Base-by-base conservation (phyloP, 2,797 vertebrate genomes). In the Yasuhikotakia modesta region DNA sequence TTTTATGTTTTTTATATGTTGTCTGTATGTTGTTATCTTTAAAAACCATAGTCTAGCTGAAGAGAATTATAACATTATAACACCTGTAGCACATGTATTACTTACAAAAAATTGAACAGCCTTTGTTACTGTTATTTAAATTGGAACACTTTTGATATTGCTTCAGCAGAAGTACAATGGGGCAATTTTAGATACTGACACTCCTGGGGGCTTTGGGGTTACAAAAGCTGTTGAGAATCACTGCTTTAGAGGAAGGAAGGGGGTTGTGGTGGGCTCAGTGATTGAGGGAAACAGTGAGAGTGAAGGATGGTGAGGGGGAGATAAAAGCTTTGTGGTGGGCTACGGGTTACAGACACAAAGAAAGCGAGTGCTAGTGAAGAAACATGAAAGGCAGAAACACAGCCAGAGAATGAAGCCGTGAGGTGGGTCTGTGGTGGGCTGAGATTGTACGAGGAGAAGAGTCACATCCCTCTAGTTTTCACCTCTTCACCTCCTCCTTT, bases 231-330 rank as follows among this genome's bases (percentile, higher is more conserved):
- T 57, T 57, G 12, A 60, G 57, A 60, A 60, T 5, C 57, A 60
- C 14, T 27, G 24, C 57, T 30, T 27, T n/a, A n/a, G n/a, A n/a
- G n/a, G n/a, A n/a, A n/a, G n/a, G n/a, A n/a, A 63, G 83, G 84
- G 87, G 85, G 85, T 91, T 90, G 90, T 85, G 91, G 91, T 91
- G 91, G 91, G 92, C 91, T 89, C 86, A 88, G 81, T 88, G 86
- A 88, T 87, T 90, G 81, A 66, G 81, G 65, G 21, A 84, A 84
- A 87, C 83, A 80, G 84, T 90, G 88, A 82, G 66, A 67, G 52
- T 60, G 58, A n/a, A 58, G 6, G 58, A 79, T 76, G 78, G 30
- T 81, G 60, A 87, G 75, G 82, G 79, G n/a, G 78, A n/a, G 52
- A 72, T 87, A 87, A 86, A 89, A 84, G 86, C 84, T 72, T 85